Evolutionary conservation across 2,113 vertebrate genomes (phyloP).

Genomic region (Megaceryle torquata): DNA sequence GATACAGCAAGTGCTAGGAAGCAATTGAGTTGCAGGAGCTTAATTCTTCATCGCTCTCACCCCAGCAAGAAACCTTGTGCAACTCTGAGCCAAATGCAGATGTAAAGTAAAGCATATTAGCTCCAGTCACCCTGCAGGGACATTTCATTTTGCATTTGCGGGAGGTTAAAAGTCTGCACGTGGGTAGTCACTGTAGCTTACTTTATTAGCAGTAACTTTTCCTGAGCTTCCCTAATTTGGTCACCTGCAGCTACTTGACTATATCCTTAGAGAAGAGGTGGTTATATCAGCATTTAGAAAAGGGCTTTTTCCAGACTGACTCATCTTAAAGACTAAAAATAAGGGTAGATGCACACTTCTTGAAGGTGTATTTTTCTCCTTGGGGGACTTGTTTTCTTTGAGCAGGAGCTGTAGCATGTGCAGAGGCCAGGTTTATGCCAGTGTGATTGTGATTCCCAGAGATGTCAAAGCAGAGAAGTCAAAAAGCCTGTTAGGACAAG

Average conservation of each 20-base stretch:
- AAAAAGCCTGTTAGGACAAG: not conserved
- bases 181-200: not conserved
- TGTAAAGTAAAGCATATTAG: not conserved
- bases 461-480: not conserved
- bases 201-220: not conserved
- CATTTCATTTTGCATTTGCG: not conserved
- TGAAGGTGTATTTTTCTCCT: not conserved
- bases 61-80: not conserved
- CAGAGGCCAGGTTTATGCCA: not conserved
- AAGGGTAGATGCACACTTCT: not conserved
- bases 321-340: not conserved
- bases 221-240: not conserved
- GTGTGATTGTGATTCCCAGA: not conserved
- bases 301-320: conserved; percentile 19
- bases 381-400: not conserved
- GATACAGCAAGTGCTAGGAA: not conserved
- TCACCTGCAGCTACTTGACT: conserved; percentile 33
- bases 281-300: not conserved
- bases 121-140: conserved; percentile 38
- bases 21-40: not conserved
- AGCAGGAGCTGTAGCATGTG: not conserved
- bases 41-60: conserved; percentile 23
- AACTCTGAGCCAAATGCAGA: conserved; percentile 18
- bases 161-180: not conserved
- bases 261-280: not conserved